Base-by-base conservation (phyloP, 2,888 invertebrate genomes). In the Caenorhabditis sp. region DNA sequence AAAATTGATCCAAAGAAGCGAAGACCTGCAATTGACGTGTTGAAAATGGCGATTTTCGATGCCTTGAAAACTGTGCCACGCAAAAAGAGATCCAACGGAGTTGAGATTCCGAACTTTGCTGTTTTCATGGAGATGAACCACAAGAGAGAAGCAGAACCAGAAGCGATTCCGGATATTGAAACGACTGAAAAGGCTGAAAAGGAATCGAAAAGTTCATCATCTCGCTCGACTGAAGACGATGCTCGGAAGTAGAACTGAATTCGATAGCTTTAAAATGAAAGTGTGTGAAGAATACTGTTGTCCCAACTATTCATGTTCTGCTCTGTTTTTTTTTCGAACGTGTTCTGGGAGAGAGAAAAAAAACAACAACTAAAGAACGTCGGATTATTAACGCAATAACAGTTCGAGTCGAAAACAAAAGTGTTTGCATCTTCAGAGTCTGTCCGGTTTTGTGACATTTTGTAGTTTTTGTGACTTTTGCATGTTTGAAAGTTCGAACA, bases 1-100 rank as follows among this genome's bases (percentile, higher is more conserved):
- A 44, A 77, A 51, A 63, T 74, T 26, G 64, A 84, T 35, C 84
- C 84, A 24, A 80, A 70, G 35, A 80, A 80, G 58, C 56, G 84
- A 61, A 75, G 54, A 56, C 7, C 72, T 16, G 80, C 80, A n/a
- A 22, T 31, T 2, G 68, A 84, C 7, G 73, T 84, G 35, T 26
- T 84, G 44, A 72, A 73, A 47, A 19, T 80, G 59, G 44, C 80
- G n/a, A 2, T 84, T 31, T 84, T 80, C 41, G 76, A 84, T 41
- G 64, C 54, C 2, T 19, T 84, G 16, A 41, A 47, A 59, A 38
- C 38, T 16, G 10, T 26, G 35, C 68, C 76, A 22, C 68, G 66
- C 0, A 59, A 58, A 44, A 59, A 58, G 47, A 68, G 76, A 19
- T 69, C 68, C 6, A 76, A 76, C 22, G 76, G 76, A 41, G 19